Percentiles rank a stretch among this genome's conserved stretches.
phyloP scores from a whole-genome alignment of 2,113 vertebrate genomes.

The Cyanocitta stelleri region DNA sequence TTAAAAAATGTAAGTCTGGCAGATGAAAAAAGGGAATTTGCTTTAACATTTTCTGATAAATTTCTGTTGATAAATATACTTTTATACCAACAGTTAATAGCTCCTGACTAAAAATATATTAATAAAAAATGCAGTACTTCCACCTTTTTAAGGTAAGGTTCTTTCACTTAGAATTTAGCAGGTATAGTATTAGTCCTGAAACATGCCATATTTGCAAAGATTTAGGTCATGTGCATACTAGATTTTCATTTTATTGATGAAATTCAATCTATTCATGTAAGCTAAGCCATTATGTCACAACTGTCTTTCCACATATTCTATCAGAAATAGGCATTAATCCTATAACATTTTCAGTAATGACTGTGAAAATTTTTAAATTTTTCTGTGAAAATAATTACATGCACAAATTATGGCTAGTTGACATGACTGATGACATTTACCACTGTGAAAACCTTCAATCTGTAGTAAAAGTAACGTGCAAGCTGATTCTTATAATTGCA shows the following conservation, averaged over 20 bases:
- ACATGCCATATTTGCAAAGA: neutral
- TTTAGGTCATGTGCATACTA: neutral
- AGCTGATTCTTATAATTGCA: neutral
- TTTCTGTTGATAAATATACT: neutral
- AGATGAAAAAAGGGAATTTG: neutral
- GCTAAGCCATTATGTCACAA: neutral
- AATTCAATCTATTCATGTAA: neutral
- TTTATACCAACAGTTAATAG: neutral
- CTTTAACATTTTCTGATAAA: neutral
- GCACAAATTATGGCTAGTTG: neutral
- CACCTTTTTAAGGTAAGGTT: neutral
- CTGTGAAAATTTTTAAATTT: neutral
- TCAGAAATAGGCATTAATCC: neutral
- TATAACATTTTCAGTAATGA: neutral
- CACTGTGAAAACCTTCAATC: neutral
- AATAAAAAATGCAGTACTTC: neutral
- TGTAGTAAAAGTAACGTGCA: neutral
- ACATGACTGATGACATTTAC: neutral
- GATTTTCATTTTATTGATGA: neutral
- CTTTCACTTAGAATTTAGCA: neutral
- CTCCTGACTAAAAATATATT: neutral
- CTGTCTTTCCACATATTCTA: neutral
- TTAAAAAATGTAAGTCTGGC: neutral
- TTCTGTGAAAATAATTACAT: neutral
- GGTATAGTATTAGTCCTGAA: neutral